Evolutionary conservation across 2,888 invertebrate species (phyloP), one percentile per base, ranked within the genome.

Genomic region (Eristalis intricaria): DNA sequence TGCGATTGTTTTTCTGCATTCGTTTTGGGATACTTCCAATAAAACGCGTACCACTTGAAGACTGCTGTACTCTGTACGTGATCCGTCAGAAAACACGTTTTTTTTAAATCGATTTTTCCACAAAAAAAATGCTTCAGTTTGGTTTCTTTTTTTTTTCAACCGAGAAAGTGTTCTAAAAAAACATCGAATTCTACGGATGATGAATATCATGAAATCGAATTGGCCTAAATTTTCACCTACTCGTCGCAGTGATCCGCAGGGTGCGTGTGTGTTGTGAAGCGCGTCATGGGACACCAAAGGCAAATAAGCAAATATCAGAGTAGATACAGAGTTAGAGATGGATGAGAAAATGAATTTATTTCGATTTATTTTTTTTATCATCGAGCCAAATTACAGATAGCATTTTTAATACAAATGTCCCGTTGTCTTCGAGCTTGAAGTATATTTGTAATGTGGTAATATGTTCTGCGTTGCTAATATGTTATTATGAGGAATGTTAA

Each of bases 11-110:
- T 23, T 71, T 35, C 19, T 50, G n/a, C 50, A 50, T 5, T 50
- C 50, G 19, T 76, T 56, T 69, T 69, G 68, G 69, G 61, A 68
- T 69, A 23, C n/a, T 50, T 69, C 77, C 77, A 77, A 77, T 63
- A 69, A 68, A 63, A 65, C 56, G 65, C 58, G 26, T 58, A 58
- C n/a, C 35, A 15, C 29, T 4, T 13, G 19, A 43, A 63, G 15
- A 61, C n/a, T 50, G 40, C 23, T 26, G 32, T 40, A 60, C 13
- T 22, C 26, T 26, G 23, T 69, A 77, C 77, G 69, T 77, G 77
- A 77, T 43, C 69, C 11, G 50, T 22, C 26, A 26, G 58, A 75
- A 75, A 15, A 66, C 74, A 75, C 65, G 65, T 58, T 56, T 38
- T 26, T 29, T 26, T 32, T 26, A 2, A n/a, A 26, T 65, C 23